Evolutionary conservation across 2,888 invertebrate species (phyloP).

Genomic region (Meteorus cinctellus): DNA sequence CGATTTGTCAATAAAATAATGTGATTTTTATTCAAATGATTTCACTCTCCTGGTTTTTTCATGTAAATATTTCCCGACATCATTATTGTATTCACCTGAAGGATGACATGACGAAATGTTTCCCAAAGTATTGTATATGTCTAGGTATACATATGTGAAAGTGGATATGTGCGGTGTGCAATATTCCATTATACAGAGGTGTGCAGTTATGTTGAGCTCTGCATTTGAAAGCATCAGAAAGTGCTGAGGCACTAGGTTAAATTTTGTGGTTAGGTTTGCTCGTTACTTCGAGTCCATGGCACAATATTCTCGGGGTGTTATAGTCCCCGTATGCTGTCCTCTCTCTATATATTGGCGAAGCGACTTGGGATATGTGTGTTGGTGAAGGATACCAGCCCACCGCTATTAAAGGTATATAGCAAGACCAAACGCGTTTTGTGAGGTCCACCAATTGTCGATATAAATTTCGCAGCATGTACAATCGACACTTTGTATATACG

Average conservation of each 20-base stretch:
- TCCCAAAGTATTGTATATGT: constrained; percentile 8
- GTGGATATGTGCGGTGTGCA: background rate
- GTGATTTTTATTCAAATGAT: background rate
- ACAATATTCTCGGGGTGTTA: constrained; percentile 48
- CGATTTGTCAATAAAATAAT: too few species aligned
- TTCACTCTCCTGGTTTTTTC: background rate
- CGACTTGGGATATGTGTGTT: background rate
- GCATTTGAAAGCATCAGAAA: constrained; percentile 45
- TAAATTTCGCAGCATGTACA: constrained; percentile 22
- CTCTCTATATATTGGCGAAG: background rate
- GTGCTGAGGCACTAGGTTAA: constrained; percentile 49
- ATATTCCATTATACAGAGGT: constrained; percentile 26
- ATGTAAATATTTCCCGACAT: background rate
- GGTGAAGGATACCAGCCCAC: background rate
- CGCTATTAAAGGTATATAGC: background rate
- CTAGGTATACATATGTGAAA: background rate
- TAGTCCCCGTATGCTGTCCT: constrained; percentile 21
- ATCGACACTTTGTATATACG: background rate
- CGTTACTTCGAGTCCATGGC: constrained; percentile 49
- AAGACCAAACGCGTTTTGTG: background rate
- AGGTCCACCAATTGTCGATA: constrained; percentile 16
- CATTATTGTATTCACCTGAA: background rate
- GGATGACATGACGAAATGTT: constrained; percentile 25
- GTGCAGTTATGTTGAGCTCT: constrained; percentile 9
- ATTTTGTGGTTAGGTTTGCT: constrained; percentile 50